Percentiles rank a stretch among this genome's conserved stretches.
phyloP scores from a whole-genome alignment of 2,797 vertebrate genomes.

The Cichlasoma orientale region DNA sequence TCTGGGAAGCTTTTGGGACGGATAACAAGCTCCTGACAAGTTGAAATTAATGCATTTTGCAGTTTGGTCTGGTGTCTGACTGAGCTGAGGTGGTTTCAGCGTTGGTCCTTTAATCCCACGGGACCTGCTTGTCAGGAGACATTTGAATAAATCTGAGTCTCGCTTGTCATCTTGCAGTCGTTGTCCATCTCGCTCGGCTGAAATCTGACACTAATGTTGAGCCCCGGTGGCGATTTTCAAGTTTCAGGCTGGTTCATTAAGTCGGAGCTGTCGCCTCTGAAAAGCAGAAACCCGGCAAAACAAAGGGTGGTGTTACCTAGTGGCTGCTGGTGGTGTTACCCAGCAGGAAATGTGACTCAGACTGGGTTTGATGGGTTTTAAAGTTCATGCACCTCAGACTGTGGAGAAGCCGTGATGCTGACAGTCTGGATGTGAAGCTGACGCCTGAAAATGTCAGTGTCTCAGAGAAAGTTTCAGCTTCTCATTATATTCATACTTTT shows the following conservation, averaged over 20 bases:
- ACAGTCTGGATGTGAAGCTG: background rate
- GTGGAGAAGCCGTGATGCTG: background rate
- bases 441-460: background rate
- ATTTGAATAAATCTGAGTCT: background rate
- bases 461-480: conserved; percentile 9
- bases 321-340: background rate
- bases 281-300: conserved; percentile 5
- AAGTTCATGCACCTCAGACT: conserved; percentile 5
- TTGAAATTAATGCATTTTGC: conserved; percentile 6
- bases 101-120: background rate
- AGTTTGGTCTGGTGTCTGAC: background rate
- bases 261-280: background rate
- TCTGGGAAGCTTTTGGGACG: background rate
- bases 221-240: background rate
- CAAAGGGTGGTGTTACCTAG: background rate
- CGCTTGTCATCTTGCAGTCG: background rate
- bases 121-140: background rate
- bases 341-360: background rate
- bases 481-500: conserved; percentile 25
- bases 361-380: conserved; percentile 1
- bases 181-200: background rate
- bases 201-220: background rate
- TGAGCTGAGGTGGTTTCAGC: background rate
- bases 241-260: background rate
- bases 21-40: background rate